Evolutionary conservation across 2,113 vertebrate genomes (phyloP).

Genomic region (Rostratula benghalensis): DNA sequence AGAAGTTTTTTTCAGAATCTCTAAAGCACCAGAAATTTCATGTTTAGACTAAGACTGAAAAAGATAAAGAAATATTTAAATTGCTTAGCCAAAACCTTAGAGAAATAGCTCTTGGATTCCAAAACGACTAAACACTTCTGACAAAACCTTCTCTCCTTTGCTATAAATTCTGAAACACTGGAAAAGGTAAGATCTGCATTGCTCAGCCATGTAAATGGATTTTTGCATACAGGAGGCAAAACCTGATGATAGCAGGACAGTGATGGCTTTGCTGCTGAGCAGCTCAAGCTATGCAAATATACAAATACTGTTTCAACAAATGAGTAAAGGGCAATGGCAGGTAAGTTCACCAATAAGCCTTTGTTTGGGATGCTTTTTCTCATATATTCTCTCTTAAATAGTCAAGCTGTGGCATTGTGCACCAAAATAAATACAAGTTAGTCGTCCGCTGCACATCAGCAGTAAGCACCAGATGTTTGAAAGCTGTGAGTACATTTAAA

Average conservation of each 20-base stretch:
- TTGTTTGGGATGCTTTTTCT: conserved; percentile 30
- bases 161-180: not conserved
- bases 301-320: conserved; percentile 26
- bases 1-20: not conserved
- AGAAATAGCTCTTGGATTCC: not conserved
- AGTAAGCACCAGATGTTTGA: conserved; percentile 40
- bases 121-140: not conserved
- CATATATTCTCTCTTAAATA: conserved; percentile 41
- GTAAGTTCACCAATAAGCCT: conserved; percentile 32
- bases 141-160: not conserved
- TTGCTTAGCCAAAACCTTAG: not conserved
- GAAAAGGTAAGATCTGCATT: not conserved
- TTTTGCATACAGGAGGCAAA: conserved; percentile 36
- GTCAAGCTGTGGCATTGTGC: not conserved
- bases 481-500: conserved; percentile 45
- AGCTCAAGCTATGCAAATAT: conserved; percentile 46
- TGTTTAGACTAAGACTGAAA: not conserved
- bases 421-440: conserved; percentile 49
- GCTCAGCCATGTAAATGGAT: not conserved
- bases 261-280: not conserved
- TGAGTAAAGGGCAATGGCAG: conserved; percentile 34
- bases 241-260: not conserved
- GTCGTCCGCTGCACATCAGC: not conserved
- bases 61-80: not conserved
- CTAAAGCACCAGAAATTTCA: not conserved